Conservation (phyloP, 2,797 vertebrate species). For the Neopelma chrysocephalum region DNA sequence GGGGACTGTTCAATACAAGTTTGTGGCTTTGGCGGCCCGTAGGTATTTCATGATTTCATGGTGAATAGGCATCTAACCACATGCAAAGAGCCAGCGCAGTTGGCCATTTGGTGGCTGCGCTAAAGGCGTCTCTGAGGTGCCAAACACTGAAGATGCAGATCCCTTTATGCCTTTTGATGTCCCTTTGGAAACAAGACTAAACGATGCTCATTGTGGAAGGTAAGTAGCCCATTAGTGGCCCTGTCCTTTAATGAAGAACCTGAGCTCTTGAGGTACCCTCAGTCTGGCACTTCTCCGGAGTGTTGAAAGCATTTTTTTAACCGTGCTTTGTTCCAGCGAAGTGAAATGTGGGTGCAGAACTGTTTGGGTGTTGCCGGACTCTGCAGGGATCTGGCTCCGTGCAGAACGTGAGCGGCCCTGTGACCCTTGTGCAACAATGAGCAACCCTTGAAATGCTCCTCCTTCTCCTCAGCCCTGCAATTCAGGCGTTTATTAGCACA, state of each 20-base stretch:
- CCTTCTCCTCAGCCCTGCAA: background rate
- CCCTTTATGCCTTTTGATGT: background rate
- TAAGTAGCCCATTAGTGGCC: background rate
- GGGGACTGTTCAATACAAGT: background rate
- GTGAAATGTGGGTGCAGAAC: background rate
- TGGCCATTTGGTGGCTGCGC: background rate
- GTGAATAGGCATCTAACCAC: background rate
- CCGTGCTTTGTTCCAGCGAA: background rate
- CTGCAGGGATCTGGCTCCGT: background rate
- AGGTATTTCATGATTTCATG: background rate
- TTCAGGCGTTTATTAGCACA: background rate
- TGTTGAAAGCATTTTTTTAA: background rate
- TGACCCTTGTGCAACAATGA: constrained; percentile 11
- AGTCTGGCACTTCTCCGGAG: background rate
- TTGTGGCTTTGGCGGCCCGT: background rate
- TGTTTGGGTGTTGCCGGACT: background rate
- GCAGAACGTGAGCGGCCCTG: background rate
- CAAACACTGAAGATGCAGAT: background rate
- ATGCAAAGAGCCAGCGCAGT: background rate
- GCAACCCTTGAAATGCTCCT: background rate
- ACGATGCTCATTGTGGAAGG: background rate
- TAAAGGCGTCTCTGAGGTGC: background rate
- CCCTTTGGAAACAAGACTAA: background rate
- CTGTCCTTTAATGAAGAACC: background rate
- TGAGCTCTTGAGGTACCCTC: background rate